Base-by-base conservation (phyloP, 2,888 invertebrate genomes). In the Tenthredo notha region DNA sequence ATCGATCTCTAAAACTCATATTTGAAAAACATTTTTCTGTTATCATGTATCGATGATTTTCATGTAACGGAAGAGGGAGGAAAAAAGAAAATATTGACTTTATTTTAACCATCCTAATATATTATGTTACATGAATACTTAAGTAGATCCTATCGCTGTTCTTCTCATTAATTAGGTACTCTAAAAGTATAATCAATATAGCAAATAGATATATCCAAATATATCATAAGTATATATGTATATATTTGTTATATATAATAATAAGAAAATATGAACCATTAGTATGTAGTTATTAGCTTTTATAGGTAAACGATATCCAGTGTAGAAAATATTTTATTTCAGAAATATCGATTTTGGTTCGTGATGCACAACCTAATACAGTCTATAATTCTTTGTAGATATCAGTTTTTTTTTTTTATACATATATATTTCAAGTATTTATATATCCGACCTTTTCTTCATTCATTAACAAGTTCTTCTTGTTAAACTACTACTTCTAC, bases 361-460 rank as follows among this genome's bases (percentile, higher is more conserved):
- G 10, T 21, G 4, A 80, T 15, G 40, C 80, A 80, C 80, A 80
- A 80, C 80, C 80, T 61, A 80, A 61, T 80, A 50, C 80, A 80
- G 80, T 80, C 80, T 80, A 80, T 80, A 40, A 61, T 80, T 80
- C n/a, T 21, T 61, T 37, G 4, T 61, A 80, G n/a, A 61, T 58
- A 40, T 61, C 61, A 61, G 21, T 58, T 61, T 80, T 80, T 37
- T 4, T 33, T n/a, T n/a, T n/a, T n/a, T n/a, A n/a, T n/a, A n/a
- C n/a, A n/a, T n/a, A 18, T 78, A 25, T 77, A 10, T 40, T 61
- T 3, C 29, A 47, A 72, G 70, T 77, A 50, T 77, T 54, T 77
- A 6, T 9, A 43, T 18, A 43, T 47, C 25, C 21, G 43, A 37
- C 10, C 54, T 77, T 77, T 50, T 25, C 10, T 77, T n/a, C 2